Percentiles rank a stretch among this genome's conserved stretches.
Evolutionary conservation across 2,797 vertebrate species (phyloP).

Genomic region (Pelochelys cantorii): DNA sequence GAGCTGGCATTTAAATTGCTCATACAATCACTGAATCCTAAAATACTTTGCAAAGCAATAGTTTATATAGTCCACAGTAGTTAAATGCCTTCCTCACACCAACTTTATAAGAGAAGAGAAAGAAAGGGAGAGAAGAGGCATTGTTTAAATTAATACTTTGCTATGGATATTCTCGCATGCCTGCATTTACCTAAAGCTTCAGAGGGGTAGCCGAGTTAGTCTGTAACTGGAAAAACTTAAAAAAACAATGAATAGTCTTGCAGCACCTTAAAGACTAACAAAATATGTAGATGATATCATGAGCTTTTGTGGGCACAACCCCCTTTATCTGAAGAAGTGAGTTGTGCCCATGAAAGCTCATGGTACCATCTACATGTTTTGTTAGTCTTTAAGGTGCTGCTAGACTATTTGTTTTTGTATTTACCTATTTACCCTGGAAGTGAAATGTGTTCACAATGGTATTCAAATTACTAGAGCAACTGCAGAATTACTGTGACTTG

Average conservation of each 20-base stretch:
- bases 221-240: too few relatives aligned
- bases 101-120: not conserved
- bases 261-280: too few relatives aligned
- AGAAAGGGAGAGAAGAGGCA: not conserved
- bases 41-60: not conserved
- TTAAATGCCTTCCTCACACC: not conserved
- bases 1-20: not conserved
- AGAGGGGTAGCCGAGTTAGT: too few relatives aligned
- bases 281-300: too few relatives aligned
- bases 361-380: too few relatives aligned
- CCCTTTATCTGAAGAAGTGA: too few relatives aligned
- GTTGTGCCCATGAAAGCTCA: too few relatives aligned
- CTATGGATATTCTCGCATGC: not conserved
- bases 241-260: too few relatives aligned
- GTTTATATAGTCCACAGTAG: not conserved
- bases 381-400: too few relatives aligned
- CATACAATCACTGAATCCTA: not conserved
- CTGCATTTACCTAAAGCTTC: not conserved
- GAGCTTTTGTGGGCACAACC: too few relatives aligned
- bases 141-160: not conserved
- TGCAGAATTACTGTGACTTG: too few relatives aligned
- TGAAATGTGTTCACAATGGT: not conserved
- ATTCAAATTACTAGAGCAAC: not conserved
- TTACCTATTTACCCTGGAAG: not conserved
- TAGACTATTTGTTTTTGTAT: too few relatives aligned